Conservation (phyloP, 2,888 invertebrate species). For the Listrodromus nycthemerus region DNA sequence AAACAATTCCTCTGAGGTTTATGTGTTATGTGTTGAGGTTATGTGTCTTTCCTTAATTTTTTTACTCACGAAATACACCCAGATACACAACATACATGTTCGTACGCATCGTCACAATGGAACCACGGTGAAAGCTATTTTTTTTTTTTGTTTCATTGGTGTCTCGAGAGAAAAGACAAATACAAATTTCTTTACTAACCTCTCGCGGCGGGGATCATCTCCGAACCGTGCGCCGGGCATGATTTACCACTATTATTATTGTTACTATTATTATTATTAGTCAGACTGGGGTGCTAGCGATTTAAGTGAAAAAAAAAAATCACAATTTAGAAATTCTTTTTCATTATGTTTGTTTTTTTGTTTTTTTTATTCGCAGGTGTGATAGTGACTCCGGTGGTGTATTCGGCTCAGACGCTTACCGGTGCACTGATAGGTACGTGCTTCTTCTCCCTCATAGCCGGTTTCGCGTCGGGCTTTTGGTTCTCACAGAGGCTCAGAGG, state of each 20-base stretch:
- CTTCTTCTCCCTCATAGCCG: slow-evolving; percentile 92
- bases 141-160: slow-evolving; percentile 46
- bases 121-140: slow-evolving; percentile 64
- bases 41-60: neutral
- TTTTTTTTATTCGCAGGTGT: slow-evolving; percentile 79
- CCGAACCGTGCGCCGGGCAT: slow-evolving; percentile 56
- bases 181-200: slow-evolving; percentile 62
- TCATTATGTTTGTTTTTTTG: neutral
- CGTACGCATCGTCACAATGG: slow-evolving; percentile 62
- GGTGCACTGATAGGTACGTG: slow-evolving; percentile 93
- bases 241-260: slow-evolving; percentile 44
- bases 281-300: slow-evolving; percentile 71
- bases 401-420: slow-evolving; percentile 92
- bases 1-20: neutral
- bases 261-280: slow-evolving; percentile 38
- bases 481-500: slow-evolving; percentile 92
- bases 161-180: slow-evolving; percentile 19
- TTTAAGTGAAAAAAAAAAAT: slow-evolving; percentile 53
- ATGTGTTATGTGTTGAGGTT: too few relatives aligned
- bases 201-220: slow-evolving; percentile 52
- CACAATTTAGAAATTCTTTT: neutral
- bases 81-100: slow-evolving; percentile 56
- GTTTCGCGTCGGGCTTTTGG: slow-evolving; percentile 93
- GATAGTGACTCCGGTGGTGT: slow-evolving; percentile 88
- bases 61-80: slow-evolving; percentile 2